These are phyloP conservation scores for Tachyglossus aculeatus DNA, from an alignment of 2,797 vertebrate genomes.

Conservation along the genomic window DNA sequence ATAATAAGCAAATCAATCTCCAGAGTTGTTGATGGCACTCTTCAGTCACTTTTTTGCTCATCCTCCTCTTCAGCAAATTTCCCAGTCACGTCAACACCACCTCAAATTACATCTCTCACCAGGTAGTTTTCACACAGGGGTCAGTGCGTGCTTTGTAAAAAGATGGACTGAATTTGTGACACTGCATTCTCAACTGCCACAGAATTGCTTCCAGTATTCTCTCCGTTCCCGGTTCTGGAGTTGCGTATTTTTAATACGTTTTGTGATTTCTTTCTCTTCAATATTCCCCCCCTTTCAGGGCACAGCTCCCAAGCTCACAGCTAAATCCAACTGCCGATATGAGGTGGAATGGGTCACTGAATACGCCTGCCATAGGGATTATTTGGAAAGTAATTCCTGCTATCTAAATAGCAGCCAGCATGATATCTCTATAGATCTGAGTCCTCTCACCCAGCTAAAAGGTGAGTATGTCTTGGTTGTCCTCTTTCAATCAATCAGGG, in stretches of 20 bases:
- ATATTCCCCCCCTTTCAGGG: conserved; percentile 74
- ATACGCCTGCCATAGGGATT: conserved; percentile 94
- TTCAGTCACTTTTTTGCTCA: too few species aligned
- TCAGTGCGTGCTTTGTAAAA: too few species aligned
- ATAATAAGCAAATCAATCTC: too few species aligned
- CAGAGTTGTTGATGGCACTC: too few species aligned
- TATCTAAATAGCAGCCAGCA: conserved; percentile 83
- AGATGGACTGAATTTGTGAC: too few species aligned
- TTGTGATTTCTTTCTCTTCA: neutral
- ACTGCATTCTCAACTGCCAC: too few species aligned
- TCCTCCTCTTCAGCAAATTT: too few species aligned
- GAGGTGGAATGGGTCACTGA: conserved; percentile 95
- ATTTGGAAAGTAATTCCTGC: conserved; percentile 86
- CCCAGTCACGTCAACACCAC: too few species aligned
- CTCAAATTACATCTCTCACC: too few species aligned
- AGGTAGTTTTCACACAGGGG: too few species aligned
- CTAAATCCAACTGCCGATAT: conserved; percentile 87
- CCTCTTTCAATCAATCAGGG: neutral
- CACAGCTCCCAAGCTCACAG: conserved; percentile 85
- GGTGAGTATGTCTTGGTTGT: conserved; percentile 52
- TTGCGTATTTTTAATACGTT: neutral
- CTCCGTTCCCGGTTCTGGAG: too few species aligned
- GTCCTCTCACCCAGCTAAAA: conserved; percentile 69
- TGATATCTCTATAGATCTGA: conserved; percentile 87
- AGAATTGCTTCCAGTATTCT: too few species aligned